Conservation (phyloP, 2,113 vertebrate genomes). For the Phodopus roborovskii region DNA sequence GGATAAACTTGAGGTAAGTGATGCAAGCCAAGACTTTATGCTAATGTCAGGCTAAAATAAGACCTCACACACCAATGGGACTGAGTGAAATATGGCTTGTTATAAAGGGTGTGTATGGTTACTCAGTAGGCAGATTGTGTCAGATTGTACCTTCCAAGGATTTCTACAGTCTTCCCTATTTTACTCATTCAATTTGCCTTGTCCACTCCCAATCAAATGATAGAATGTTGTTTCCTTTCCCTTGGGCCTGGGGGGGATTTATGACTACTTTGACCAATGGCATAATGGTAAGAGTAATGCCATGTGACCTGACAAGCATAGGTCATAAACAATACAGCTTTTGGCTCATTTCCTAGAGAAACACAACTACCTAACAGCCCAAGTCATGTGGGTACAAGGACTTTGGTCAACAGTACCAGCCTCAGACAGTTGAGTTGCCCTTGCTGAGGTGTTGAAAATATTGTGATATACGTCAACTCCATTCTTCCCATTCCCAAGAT, state of each 20-base stretch:
- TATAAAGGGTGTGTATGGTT: background rate
- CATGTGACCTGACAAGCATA: background rate
- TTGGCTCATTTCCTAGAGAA: constrained; percentile 31
- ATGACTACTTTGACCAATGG: constrained; percentile 7
- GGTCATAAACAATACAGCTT: background rate
- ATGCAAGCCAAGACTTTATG: background rate
- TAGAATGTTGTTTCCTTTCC: background rate
- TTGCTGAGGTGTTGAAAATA: background rate
- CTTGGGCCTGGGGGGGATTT: background rate
- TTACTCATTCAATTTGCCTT: background rate
- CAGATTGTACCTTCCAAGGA: background rate
- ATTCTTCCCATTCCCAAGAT: background rate
- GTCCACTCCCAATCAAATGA: background rate
- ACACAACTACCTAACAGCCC: background rate
- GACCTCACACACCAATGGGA: background rate
- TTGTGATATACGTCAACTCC: background rate
- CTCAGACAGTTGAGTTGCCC: background rate
- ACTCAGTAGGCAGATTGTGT: background rate
- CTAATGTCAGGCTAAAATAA: background rate
- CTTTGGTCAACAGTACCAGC: background rate
- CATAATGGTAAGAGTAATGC: background rate
- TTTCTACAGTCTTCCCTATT: background rate
- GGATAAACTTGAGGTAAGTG: background rate
- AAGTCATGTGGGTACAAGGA: background rate
- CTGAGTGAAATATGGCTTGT: background rate